These are phyloP conservation scores for Pangasius macronema DNA, from an alignment of 2,797 vertebrate species.

Conservation along the genomic window DNA sequence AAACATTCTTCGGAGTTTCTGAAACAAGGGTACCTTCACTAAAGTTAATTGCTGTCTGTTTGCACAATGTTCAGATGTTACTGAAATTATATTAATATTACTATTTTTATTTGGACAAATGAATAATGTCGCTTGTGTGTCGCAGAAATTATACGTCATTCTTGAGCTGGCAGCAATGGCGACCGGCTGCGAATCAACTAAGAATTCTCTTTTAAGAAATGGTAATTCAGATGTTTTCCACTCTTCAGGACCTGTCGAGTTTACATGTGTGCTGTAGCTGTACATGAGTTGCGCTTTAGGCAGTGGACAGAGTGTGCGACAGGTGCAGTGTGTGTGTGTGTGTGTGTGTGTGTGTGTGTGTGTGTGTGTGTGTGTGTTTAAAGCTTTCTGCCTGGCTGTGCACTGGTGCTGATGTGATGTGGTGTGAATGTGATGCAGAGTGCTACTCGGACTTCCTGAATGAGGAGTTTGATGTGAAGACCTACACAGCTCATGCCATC, in stretches of 20 bases:
- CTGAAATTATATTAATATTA: not conserved
- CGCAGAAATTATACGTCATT: conserved; percentile 59
- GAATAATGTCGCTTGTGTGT: not conserved
- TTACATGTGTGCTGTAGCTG: not conserved
- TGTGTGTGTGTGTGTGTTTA: not conserved
- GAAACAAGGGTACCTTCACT: not conserved
- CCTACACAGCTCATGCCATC: conserved; percentile 91
- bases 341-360: not conserved
- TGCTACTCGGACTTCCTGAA: conserved; percentile 87
- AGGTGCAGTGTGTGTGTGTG: not conserved
- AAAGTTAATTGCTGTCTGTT: not conserved
- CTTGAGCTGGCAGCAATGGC: conserved; percentile 82
- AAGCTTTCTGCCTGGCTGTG: not conserved
- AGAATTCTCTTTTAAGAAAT: conserved; percentile 70
- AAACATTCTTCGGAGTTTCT: not conserved
- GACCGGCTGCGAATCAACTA: conserved; percentile 63
- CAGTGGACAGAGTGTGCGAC: not conserved
- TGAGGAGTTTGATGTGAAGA: conserved; percentile 92
- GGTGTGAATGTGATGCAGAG: conserved; percentile 67
- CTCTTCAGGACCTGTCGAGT: not conserved
- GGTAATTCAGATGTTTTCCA: conserved; percentile 60
- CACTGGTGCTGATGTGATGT: not conserved
- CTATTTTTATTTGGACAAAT: not conserved
- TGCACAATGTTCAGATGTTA: not conserved
- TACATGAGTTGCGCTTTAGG: not conserved